A percentile compares a stretch with the other conserved stretches of the same genome.
Conservation (phyloP, 2,113 vertebrate species). For the Madoqua kirkii region DNA sequence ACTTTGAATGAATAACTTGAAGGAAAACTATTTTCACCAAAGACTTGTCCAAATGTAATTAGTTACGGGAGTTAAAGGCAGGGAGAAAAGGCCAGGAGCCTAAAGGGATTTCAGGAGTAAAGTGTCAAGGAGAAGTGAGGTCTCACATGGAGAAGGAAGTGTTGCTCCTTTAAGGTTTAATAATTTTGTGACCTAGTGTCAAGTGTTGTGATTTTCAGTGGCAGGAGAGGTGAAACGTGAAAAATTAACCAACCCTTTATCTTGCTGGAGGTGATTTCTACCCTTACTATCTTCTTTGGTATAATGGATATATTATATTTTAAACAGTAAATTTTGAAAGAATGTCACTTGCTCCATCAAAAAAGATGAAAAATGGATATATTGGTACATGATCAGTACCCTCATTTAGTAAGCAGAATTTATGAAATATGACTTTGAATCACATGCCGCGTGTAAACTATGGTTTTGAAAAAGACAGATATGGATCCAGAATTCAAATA, state of each 20-base stretch:
- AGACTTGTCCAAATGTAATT: slow-evolving; percentile 86
- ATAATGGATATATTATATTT: neutral
- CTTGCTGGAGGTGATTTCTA: slow-evolving; percentile 51
- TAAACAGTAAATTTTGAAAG: neutral
- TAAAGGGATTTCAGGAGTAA: slow-evolving; percentile 75
- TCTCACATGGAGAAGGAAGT: slow-evolving; percentile 76
- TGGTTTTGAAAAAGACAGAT: neutral
- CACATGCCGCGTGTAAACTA: neutral
- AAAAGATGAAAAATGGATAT: neutral
- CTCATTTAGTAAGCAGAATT: neutral
- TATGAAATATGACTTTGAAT: neutral
- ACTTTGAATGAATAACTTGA: slow-evolving; percentile 78
- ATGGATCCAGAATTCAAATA: neutral
- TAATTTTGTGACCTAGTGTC: slow-evolving; percentile 81
- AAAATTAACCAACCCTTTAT: slow-evolving; percentile 42
- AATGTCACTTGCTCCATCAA: neutral
- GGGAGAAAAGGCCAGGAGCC: slow-evolving; percentile 78
- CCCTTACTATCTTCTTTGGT: neutral
- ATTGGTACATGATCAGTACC: neutral
- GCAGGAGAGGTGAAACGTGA: slow-evolving; percentile 64
- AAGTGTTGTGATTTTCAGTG: slow-evolving; percentile 72
- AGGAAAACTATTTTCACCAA: slow-evolving; percentile 80
- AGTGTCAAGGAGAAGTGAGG: slow-evolving; percentile 80
- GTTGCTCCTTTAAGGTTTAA: slow-evolving; percentile 77
- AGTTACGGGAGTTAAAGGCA: slow-evolving; percentile 81